Evolutionary conservation across 2,888 invertebrate genomes (phyloP), one percentile per base, ranked within the genome.

Genomic region (Halictus ligatus): DNA sequence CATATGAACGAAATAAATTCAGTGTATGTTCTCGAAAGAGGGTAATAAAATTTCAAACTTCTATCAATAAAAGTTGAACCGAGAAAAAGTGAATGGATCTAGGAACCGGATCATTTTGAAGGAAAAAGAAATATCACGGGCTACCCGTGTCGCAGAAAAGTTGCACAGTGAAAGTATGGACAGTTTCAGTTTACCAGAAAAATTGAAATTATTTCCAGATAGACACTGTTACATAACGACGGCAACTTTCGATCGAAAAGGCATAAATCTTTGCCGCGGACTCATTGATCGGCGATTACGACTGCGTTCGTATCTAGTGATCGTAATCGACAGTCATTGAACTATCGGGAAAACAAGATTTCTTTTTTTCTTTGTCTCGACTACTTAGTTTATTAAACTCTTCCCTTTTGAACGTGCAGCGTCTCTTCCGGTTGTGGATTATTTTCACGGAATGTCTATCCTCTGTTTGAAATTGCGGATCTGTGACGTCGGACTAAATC

Each of bases 141-240:
- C 21, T 40, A 21, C 21, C 25, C 18, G 15, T 46, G 40, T 80
- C 35, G 71, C 43, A 40, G 54, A 75, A 78, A 71, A 40, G 48
- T 84, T 35, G 75, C 58, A 1, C 35, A 18, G 78, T 79, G 72
- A 85, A 85, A 84, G 75, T 79, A 67, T 58, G 50, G 71, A 50
- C 54, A 78, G 72, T 82, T 77, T 48, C 18, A 40, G 43, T 64
- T 83, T 80, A 75, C 43, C 50, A 60, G 72, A 75, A 85, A 79
- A 75, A 54, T 83, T 40, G 25, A 15, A 75, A 78, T 67, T 73
- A 76, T 76, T 50, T 50, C 75, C 46, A 25, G 64, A 79, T 73
- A 75, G 64, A 35, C 2, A 15, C 15, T 21, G 18, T 83, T 83
- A 40, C 54, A 46, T 54, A 81, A 83, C 25, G 4, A 43, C 29